Percentiles rank a stretch among this genome's conserved stretches.
Conservation (phyloP, 2,888 invertebrate genomes). For the Julus scandinavius region DNA sequence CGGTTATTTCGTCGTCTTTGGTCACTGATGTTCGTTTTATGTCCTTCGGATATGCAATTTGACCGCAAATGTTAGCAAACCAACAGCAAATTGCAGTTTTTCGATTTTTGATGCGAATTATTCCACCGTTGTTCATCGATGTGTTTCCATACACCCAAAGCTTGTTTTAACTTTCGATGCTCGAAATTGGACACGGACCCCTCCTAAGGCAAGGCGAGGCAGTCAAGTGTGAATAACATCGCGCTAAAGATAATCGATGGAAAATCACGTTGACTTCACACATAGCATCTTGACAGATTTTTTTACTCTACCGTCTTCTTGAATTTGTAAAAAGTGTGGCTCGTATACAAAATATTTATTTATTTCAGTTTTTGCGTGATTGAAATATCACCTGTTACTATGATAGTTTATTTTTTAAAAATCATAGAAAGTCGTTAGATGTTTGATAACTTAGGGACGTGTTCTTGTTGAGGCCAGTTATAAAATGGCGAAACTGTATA, state of each 20-base stretch:
- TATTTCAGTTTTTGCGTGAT: no score
- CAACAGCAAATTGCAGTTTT: neutral
- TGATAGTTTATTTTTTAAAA: no score
- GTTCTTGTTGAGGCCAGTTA: no score
- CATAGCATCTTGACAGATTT: neutral
- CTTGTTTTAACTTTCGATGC: conserved; percentile 11
- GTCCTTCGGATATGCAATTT: neutral
- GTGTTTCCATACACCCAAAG: neutral
- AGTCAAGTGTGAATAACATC: neutral
- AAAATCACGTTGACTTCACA: neutral
- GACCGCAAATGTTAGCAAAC: neutral
- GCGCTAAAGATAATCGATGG: conserved; percentile 18
- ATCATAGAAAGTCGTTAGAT: no score
- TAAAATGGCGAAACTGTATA: no score
- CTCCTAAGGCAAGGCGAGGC: neutral
- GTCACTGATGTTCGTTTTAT: neutral
- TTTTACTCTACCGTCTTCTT: no score
- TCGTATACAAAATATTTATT: no score
- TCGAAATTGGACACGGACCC: neutral
- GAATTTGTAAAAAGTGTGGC: no score
- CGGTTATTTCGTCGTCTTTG: neutral
- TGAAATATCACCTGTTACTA: no score
- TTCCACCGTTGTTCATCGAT: conserved; percentile 11
- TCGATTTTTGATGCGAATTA: conserved; percentile 6
- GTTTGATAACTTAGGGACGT: no score